Evolutionary conservation across 1,140 invertebrate species (phyloP).

Genomic region (Microplitis demolitor): DNA sequence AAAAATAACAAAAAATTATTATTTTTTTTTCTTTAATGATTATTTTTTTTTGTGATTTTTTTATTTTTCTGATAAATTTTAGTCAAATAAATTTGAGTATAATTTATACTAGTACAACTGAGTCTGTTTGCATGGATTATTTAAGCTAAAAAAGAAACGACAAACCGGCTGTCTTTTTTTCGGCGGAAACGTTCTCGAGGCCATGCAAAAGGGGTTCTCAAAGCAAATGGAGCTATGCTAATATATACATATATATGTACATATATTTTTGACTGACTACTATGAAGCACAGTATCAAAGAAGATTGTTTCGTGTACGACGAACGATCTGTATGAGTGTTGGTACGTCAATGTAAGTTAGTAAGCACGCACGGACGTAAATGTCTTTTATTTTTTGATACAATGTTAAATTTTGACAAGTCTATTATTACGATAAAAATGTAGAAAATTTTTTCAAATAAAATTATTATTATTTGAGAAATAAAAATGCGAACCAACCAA

Average conservation of each 20-base stretch:
- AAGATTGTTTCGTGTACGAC: not conserved
- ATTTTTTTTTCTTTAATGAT: too few species aligned
- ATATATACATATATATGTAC: not conserved
- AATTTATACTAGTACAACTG: not conserved
- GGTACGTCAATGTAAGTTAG: not conserved
- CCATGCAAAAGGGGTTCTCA: conserved; percentile 48
- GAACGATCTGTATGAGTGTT: not conserved
- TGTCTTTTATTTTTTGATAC: too few species aligned
- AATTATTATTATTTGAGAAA: too few species aligned
- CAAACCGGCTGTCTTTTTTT: conserved; percentile 35
- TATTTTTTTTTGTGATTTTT: not conserved
- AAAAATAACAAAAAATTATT: not conserved
- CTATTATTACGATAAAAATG: too few species aligned
- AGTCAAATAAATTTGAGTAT: not conserved
- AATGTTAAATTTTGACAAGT: too few species aligned
- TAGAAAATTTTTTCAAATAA: too few species aligned
- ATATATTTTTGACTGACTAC: not conserved
- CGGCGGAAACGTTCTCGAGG: conserved; percentile 49
- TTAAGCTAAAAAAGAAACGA: conserved; percentile 6
- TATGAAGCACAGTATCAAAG: not conserved
- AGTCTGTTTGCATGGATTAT: not conserved
- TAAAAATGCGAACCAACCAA: too few species aligned
- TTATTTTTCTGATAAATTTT: not conserved
- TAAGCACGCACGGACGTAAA: too few species aligned
- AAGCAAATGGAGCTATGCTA: conserved; percentile 11